phyloP scores from a whole-genome alignment of 2,888 invertebrate species.

The Arge pagana region DNA sequence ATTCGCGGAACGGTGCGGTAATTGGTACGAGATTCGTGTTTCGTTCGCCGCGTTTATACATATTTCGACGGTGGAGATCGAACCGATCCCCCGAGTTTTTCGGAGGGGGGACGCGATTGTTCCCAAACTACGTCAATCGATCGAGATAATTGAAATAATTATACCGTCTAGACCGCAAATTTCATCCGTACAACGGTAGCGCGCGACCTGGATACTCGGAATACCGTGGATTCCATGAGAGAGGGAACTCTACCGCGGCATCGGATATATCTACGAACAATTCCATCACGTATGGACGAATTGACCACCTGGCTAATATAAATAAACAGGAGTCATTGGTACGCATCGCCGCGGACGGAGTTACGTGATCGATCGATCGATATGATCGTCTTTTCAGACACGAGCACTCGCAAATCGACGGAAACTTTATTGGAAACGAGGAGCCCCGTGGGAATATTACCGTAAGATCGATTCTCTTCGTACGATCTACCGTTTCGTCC shows the following conservation, averaged over 20 bases:
- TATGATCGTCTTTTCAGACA: conserved; percentile 24
- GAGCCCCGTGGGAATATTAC: too few relatives aligned
- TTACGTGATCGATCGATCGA: conserved; percentile 48
- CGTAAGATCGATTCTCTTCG: too few relatives aligned
- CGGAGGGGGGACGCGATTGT: too few relatives aligned
- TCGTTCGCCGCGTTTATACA: too few relatives aligned
- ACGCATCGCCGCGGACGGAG: conserved; percentile 39
- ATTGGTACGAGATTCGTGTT: background rate
- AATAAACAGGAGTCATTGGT: conserved; percentile 47
- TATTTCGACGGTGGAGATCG: too few relatives aligned
- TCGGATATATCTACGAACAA: conserved; percentile 27
- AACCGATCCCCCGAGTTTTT: too few relatives aligned
- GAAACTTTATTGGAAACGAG: conserved; percentile 13
- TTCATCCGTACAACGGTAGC: background rate
- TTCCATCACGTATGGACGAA: conserved; percentile 47
- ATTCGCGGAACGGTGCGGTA: background rate
- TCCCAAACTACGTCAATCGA: too few relatives aligned
- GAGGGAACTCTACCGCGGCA: conserved; percentile 2
- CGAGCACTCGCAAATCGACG: conserved; percentile 4
- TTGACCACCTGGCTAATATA: conserved; percentile 49
- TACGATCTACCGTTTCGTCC: background rate
- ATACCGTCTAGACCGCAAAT: conserved; percentile 6
- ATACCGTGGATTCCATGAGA: conserved; percentile 17
- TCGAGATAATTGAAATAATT: background rate
- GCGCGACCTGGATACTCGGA: conserved; percentile 15